Evolutionary conservation across 2,797 vertebrate genomes (phyloP).

Genomic region (Lacerta bilineata): DNA sequence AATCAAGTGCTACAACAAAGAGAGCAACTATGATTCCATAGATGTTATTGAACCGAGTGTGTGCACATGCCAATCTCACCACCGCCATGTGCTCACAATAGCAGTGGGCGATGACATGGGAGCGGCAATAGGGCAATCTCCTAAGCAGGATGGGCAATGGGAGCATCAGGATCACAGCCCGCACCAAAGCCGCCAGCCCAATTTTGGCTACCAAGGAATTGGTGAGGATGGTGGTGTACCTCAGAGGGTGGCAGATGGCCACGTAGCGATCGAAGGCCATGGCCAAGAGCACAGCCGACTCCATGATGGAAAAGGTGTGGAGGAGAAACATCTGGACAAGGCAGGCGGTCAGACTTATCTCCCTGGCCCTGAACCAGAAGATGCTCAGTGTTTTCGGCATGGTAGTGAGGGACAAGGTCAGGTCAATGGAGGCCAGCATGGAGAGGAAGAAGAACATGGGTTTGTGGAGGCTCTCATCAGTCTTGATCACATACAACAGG

Average conservation of each 20-base stretch:
- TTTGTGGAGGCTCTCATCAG: conserved; percentile 69
- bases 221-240: conserved; percentile 51
- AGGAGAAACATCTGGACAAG: conserved; percentile 82
- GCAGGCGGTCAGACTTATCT: conserved; percentile 70
- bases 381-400: conserved; percentile 77
- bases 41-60: conserved; percentile 72
- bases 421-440: conserved; percentile 78
- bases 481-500: conserved; percentile 55
- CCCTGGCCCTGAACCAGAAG: conserved; percentile 61
- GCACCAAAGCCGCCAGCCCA: conserved; percentile 58
- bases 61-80: conserved; percentile 78
- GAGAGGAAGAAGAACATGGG: conserved; percentile 82
- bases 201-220: conserved; percentile 46
- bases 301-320: conserved; percentile 69
- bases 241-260: conserved; percentile 1
- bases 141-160: conserved; percentile 72
- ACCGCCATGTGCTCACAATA: conserved; percentile 81
- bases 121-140: conserved; percentile 71
- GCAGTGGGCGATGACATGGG: conserved; percentile 61
- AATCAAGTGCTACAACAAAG: conserved; percentile 65
- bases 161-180: conserved; percentile 50
- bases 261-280: conserved; percentile 44
- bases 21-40: conserved; percentile 73
- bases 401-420: conserved; percentile 75
- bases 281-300: conserved; percentile 61